Evolutionary conservation across 2,888 invertebrate species (phyloP).

Genomic region (Clitarchus hookeri): DNA sequence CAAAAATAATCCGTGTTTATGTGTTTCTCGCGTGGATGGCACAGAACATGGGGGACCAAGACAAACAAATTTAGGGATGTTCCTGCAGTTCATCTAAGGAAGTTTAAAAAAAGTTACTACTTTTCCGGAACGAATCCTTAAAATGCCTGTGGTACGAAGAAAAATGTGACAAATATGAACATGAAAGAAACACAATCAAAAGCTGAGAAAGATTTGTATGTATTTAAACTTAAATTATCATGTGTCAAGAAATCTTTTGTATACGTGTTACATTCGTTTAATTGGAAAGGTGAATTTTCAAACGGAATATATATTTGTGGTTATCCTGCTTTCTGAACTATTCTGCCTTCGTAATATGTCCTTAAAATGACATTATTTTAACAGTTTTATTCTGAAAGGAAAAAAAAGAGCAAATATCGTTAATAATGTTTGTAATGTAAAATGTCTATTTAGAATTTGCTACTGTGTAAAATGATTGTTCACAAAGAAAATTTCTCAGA

Average conservation of each 20-base stretch:
- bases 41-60: no score
- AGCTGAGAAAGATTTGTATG: not conserved
- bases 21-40: no score
- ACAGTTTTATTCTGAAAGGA: not conserved
- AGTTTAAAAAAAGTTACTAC: no score
- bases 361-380: not conserved
- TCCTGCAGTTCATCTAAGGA: no score
- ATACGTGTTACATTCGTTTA: not conserved
- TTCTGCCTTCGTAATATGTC: not conserved
- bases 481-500: not conserved
- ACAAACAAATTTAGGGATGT: no score
- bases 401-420: not conserved
- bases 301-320: not conserved
- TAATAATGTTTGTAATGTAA: constrained; percentile 9
- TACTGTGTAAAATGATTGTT: not conserved
- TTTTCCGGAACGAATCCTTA: no score
- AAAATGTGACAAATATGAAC: not conserved
- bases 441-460: constrained; percentile 14
- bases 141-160: not conserved
- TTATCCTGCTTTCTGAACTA: not conserved
- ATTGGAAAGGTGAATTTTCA: not conserved
- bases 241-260: not conserved
- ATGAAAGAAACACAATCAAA: not conserved
- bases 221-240: not conserved
- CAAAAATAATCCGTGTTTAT: no score